Conservation (phyloP, 2,797 vertebrate genomes). For the Sebastes cheni region DNA sequence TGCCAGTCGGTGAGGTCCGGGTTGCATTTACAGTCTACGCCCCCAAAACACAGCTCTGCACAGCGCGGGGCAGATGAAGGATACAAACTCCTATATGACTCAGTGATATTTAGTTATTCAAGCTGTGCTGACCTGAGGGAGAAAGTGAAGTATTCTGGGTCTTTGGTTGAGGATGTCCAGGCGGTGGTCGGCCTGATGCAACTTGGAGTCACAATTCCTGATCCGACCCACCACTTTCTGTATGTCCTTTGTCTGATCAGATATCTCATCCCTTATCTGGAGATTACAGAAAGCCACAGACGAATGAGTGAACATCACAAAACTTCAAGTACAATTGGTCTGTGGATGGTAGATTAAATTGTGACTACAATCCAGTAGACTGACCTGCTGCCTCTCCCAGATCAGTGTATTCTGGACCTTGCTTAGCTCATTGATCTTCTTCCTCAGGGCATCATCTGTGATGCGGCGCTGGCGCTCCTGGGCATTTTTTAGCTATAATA, state of each 20-base stretch:
- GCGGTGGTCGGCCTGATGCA: constrained; percentile 14
- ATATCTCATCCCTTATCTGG: constrained; percentile 40
- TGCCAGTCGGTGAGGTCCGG: constrained; percentile 36
- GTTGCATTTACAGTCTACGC: constrained; percentile 44
- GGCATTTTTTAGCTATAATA: constrained; percentile 16
- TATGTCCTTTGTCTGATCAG: constrained; percentile 3
- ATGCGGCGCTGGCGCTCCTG: background rate
- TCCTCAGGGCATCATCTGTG: background rate
- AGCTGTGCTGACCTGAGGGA: constrained; percentile 13
- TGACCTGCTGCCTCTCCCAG: constrained; percentile 29
- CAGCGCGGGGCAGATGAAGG: constrained; percentile 30
- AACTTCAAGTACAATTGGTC: background rate
- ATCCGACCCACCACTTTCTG: constrained; percentile 13
- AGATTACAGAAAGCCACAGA: background rate
- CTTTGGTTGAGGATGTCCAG: constrained; percentile 51
- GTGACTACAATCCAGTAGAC: background rate
- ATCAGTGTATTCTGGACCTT: constrained; percentile 2
- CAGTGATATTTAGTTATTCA: constrained; percentile 33
- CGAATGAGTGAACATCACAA: background rate
- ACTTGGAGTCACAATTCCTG: constrained; percentile 18
- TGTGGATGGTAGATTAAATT: background rate
- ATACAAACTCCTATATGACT: constrained; percentile 32
- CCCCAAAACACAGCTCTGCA: constrained; percentile 26
- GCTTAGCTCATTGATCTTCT: constrained; percentile 24
- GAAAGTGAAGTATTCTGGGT: constrained; percentile 7